Evolutionary conservation across 2,113 vertebrate genomes (phyloP), one percentile per base, ranked within the genome.

Genomic region (Hippocampus zosterae): DNA sequence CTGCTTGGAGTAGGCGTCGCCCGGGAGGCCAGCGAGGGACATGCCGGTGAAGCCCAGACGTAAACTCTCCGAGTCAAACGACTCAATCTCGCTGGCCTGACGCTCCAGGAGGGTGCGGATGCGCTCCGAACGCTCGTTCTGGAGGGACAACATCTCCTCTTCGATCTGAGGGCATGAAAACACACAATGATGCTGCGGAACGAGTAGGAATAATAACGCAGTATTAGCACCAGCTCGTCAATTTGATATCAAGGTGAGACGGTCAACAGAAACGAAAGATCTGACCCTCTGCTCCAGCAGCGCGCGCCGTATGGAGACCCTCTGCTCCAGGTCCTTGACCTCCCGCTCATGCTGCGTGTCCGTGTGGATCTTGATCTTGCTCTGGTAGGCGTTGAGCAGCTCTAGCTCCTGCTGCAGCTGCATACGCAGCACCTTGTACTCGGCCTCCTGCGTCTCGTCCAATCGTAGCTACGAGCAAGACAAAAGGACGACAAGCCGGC

Each of bases 341-440:
- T 96, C 95, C 11, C 94, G 81, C 73, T 96, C 95, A 0, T 96
- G 95, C 76, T 96, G 95, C 0, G 94, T 91, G 78, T 96, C 95
- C 0, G 94, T 96, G 81, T 96, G 95, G 83, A 96, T 96, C 91
- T 96, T 96, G 88, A 96, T 96, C 84, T 96, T 96, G 84, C 95
- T 96, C 93, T 96, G 95, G 79, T 96, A 96, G 67, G 95, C 95
- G 2, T 95, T 96, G 3, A 96, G 94, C 67, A 96, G 88, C 85
- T 96, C 95, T 76, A 96, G 87, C 77, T 96, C 95, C 82, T 96
- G 95, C 75, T 96, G 95, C 79, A 96, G 92, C 88, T 96, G 95
- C 91, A 95, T 94, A 67, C 94, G 90, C 72, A 96, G 88, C 71
- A 93, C 93, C 87, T 96, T 94, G 81, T 95, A 95, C 84, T 96